Evolutionary conservation across 2,113 vertebrate genomes (phyloP), one percentile per base, ranked within the genome.

Genomic region (Neotoma lepida): DNA sequence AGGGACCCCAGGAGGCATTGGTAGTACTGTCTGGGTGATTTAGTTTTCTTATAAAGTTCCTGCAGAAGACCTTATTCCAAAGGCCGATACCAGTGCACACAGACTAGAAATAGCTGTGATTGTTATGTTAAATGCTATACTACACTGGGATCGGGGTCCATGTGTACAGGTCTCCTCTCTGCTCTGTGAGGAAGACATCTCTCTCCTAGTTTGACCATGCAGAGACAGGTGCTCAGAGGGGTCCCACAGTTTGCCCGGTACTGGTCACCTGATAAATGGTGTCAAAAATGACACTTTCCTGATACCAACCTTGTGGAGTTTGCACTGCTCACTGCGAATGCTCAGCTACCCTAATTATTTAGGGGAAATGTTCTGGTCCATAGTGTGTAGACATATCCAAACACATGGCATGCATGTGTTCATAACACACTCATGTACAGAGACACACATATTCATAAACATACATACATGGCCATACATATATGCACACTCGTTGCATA

Each of bases 71-170:
- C 20, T 24, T 85, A 64, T 76, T 46, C 63, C 61, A 85, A 33
- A 76, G 70, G 28, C 33, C 14, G 24, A 56, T 9, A 41, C 2
- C 24, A 46, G 39, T 5, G 24, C 4, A 35, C 33, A 35, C 30
- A 51, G 63, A 44, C 39, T 41, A n/a, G 56, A 18, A 51, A 30
- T 0, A 63, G n/a, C 63, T 68, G 39, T 2, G 0, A 4, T 0
- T 4, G 9, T 15, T 9, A 3, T 17, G 0, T 2, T 2, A 49
- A 39, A 7, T 13, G 1, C n/a, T 73, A 18, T 3, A 3, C 0
- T 1, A 13, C 2, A 10, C 56, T 4, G 15, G 49, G 39, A 10
- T 2, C 1, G 14, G 28, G 1, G 6, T 85, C n/a, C 0, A 35
- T 2, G 0, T 7, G 9, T 4, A 0, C 10, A 85, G 46, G 15